Percentiles rank a stretch among this genome's conserved stretches.
Conservation (phyloP, 2,113 vertebrate genomes). For the Climacteris rufus region DNA sequence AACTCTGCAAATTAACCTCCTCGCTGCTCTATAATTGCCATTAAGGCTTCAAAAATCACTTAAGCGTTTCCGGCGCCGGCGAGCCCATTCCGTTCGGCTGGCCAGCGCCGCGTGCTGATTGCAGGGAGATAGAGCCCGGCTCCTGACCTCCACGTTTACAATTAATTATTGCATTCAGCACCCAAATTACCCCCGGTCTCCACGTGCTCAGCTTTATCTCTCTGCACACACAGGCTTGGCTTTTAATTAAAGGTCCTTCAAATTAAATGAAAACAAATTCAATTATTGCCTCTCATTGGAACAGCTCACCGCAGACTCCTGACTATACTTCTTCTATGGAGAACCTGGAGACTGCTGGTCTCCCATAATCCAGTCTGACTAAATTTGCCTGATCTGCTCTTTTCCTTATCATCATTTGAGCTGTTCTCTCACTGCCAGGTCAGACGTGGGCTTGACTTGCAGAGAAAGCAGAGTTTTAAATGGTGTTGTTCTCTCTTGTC, state of each 20-base stretch:
- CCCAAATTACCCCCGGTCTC: constrained; percentile 72
- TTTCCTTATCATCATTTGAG: constrained; percentile 72
- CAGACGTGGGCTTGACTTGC: constrained; percentile 42
- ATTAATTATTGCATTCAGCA: constrained; percentile 77
- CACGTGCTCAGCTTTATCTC: constrained; percentile 76
- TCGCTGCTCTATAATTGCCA: constrained; percentile 68
- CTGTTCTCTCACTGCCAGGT: constrained; percentile 58
- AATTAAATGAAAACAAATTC: constrained; percentile 84
- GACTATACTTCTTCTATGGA: constrained; percentile 57
- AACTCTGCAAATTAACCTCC: constrained; percentile 74
- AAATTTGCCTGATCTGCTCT: constrained; percentile 65
- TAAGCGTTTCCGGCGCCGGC: constrained; percentile 54
- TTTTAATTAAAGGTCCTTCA: constrained; percentile 84
- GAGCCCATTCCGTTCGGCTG: constrained; percentile 33
- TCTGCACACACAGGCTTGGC: constrained; percentile 71
- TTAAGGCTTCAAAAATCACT: constrained; percentile 74
- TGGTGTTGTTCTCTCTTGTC: background rate
- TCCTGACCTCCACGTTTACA: constrained; percentile 73
- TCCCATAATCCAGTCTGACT: constrained; percentile 62
- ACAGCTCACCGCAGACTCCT: constrained; percentile 62
- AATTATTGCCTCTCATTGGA: constrained; percentile 80
- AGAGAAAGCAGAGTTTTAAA: constrained; percentile 29
- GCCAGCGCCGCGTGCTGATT: constrained; percentile 56
- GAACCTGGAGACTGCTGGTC: constrained; percentile 48
- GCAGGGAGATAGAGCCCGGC: constrained; percentile 66